Percentiles rank a stretch among this genome's conserved stretches.
These are phyloP conservation scores for Paratilapia polleni DNA, from an alignment of 2,113 vertebrate species.

Conservation along the genomic window DNA sequence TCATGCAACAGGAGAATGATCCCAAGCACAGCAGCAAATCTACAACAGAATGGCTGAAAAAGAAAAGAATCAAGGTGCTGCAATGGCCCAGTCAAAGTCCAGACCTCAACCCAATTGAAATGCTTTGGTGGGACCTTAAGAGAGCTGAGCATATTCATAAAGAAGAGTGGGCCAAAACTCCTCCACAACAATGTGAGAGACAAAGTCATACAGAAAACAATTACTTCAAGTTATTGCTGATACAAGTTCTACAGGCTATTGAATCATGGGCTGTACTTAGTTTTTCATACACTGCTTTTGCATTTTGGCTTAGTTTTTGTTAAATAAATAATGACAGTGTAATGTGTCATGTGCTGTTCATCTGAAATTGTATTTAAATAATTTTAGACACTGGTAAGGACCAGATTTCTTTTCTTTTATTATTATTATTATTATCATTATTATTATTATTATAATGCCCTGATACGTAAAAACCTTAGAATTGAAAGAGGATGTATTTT, in stretches of 20 bases:
- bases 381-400: not conserved
- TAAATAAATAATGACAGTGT: not conserved
- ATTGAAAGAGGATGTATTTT: not conserved
- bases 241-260: not conserved
- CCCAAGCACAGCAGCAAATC: no score
- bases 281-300: not conserved
- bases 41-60: no score
- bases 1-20: no score
- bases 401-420: not conserved
- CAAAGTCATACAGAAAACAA: not conserved
- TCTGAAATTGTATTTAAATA: not conserved
- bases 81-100: no score
- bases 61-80: no score
- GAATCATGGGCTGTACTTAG: not conserved
- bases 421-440: no score
- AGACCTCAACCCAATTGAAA: no score
- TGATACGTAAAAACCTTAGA: not conserved
- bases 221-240: not conserved
- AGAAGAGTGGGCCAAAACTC: not conserved
- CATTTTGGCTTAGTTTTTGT: not conserved
- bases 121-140: not conserved
- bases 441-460: no score
- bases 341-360: not conserved
- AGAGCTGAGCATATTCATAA: not conserved
- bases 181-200: not conserved